Base-by-base conservation (phyloP, 2,113 vertebrate species). In the Dolichotis patagonum region DNA sequence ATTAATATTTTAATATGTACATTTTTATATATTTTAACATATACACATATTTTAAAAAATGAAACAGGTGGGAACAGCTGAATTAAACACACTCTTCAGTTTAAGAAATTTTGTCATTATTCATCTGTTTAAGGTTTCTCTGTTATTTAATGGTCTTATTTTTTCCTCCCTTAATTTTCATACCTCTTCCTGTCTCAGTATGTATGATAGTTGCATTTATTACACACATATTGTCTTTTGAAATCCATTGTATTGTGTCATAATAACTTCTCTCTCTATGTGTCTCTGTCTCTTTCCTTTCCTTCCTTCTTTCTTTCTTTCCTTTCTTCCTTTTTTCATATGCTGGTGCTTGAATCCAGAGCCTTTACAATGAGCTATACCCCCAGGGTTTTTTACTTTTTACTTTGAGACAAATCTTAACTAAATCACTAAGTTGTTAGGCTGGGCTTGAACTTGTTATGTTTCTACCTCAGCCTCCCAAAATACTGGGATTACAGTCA, bases 31-130 rank as follows among this genome's bases (percentile, higher is more conserved):
- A 75, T 71, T 89, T 95, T 69, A 75, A 80, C 62, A 38, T 28
- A 35, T 24, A 56, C 32, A 52, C 24, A 65, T 28, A 46, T 19
- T 63, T 87, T 75, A 17, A 86, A 90, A 95, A 90, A 58, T 4
- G 9, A 38, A 77, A 22, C 28, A 56, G 20, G 24, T 69, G n/a
- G 49, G 65, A 10, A 95, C 30, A 95, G 8, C 52, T 85, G 52
- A 96, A 90, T 88, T 78, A 97, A 94, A 92, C 49, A 73, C 49
- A 93, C 1, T 69, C 41, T 49, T 82, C 73, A 43, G 2, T 96
- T 96, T 94, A 96, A 95, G 67, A 43, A n/a, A 94, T 65, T 38
- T 88, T 87, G 75, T 91, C 16, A 86, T 35, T 26, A 89, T 19
- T 35, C 52, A 14, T 93, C 63, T 90, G 10, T 52, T 38, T 56